Conservation (phyloP, 1,140 invertebrate species). For the Nixonia krombeini region DNA sequence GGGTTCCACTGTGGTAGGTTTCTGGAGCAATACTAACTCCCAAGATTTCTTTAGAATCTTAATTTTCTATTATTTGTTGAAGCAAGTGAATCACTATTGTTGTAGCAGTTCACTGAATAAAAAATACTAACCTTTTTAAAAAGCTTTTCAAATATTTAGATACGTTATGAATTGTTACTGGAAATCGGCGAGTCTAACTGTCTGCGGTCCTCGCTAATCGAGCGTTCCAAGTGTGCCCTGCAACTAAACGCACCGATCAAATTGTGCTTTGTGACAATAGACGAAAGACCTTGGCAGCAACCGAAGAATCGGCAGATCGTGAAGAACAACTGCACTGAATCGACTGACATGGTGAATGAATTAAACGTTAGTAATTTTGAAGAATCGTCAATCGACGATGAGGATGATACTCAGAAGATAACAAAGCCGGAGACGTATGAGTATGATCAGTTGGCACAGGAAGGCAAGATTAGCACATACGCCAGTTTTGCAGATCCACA, state of each 20-base stretch:
- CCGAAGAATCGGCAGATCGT: conserved; percentile 51
- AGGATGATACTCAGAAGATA: conserved; percentile 17
- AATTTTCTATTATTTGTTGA: too few species aligned
- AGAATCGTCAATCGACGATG: conserved; percentile 25
- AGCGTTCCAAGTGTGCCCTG: conserved; percentile 57
- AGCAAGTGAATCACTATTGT: too few species aligned
- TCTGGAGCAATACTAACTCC: too few species aligned
- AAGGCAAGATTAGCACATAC: conserved; percentile 50
- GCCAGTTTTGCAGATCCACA: conserved; percentile 10
- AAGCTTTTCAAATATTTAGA: neutral
- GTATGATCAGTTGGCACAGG: conserved; percentile 57
- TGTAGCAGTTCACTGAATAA: too few species aligned
- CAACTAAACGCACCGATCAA: conserved; percentile 52
- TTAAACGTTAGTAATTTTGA: conserved; percentile 44
- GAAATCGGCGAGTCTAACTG: conserved; percentile 65
- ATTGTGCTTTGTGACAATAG: conserved; percentile 59
- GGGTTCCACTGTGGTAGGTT: conserved; percentile 52
- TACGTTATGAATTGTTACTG: conserved; percentile 59
- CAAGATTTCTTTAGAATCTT: too few species aligned
- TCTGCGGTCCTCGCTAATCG: conserved; percentile 51
- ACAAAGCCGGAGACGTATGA: conserved; percentile 47
- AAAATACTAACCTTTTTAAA: too few species aligned
- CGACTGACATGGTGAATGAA: conserved; percentile 52
- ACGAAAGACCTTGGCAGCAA: conserved; percentile 59
- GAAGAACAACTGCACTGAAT: conserved; percentile 63